Evolutionary conservation across 2,113 vertebrate genomes (phyloP).

Genomic region (Climacteris rufus): DNA sequence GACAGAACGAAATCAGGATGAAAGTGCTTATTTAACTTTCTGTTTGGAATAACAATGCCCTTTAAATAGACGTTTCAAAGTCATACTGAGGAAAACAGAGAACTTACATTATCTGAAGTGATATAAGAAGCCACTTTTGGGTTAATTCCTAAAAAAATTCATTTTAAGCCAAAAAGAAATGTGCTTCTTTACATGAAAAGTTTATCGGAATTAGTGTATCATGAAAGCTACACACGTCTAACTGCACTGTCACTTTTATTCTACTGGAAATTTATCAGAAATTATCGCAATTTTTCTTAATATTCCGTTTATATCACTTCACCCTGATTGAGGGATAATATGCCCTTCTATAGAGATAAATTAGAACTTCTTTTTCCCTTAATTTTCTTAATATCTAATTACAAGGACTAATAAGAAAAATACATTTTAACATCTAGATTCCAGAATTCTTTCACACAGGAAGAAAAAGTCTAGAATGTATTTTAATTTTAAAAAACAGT

Average conservation of each 20-base stretch:
- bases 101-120: neutral
- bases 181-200: neutral
- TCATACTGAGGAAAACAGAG: neutral
- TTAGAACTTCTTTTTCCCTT: neutral
- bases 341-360: neutral
- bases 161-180: neutral
- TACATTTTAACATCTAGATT: neutral
- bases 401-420: neutral
- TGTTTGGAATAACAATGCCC: neutral
- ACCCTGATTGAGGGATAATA: neutral
- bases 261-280: neutral
- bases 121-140: neutral
- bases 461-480: neutral
- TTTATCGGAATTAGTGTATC: neutral
- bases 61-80: neutral
- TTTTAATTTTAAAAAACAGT: neutral
- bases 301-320: neutral
- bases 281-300: neutral
- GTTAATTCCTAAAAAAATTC: neutral
- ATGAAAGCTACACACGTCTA: neutral
- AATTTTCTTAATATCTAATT: neutral
- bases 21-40: neutral
- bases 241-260: neutral
- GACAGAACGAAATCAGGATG: neutral
- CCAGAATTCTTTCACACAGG: neutral